phyloP scores from a whole-genome alignment of 2,888 invertebrate species.

The Cactoblastis cactorum region DNA sequence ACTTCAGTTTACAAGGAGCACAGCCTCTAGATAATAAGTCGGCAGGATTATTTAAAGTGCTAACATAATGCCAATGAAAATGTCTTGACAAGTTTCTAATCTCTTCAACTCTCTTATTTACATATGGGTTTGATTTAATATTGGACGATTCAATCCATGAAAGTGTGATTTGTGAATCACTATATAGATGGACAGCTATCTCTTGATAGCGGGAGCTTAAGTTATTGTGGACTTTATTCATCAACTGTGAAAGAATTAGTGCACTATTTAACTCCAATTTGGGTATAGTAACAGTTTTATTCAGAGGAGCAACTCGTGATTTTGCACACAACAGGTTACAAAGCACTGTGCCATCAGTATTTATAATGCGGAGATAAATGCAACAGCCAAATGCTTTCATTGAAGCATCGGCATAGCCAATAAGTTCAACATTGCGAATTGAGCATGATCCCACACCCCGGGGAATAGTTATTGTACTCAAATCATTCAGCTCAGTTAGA shows the following conservation, averaged over 20 bases:
- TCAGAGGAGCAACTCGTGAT: background rate
- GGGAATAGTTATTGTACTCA: background rate
- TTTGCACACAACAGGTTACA: background rate
- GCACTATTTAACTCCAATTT: background rate
- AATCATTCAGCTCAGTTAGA: background rate
- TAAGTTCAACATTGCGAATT: background rate
- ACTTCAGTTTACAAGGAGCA: background rate
- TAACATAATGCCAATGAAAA: too few species aligned
- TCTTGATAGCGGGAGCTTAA: too few species aligned
- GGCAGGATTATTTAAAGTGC: background rate
- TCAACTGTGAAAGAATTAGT: background rate
- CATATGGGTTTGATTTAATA: background rate
- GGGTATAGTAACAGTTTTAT: background rate
- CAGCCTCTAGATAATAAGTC: background rate
- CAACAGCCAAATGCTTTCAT: background rate
- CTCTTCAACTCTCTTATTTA: background rate
- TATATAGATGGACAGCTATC: background rate
- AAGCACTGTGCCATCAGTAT: background rate
- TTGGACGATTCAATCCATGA: slow-evolving; percentile 4
- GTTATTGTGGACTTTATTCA: background rate
- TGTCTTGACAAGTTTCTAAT: background rate
- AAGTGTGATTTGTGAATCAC: slow-evolving; percentile 2
- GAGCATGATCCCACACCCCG: background rate
- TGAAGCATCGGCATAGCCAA: background rate
- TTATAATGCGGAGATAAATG: background rate